Evolutionary conservation across 2,797 vertebrate genomes (phyloP).

Genomic region (Synaphobranchus kaupii): DNA sequence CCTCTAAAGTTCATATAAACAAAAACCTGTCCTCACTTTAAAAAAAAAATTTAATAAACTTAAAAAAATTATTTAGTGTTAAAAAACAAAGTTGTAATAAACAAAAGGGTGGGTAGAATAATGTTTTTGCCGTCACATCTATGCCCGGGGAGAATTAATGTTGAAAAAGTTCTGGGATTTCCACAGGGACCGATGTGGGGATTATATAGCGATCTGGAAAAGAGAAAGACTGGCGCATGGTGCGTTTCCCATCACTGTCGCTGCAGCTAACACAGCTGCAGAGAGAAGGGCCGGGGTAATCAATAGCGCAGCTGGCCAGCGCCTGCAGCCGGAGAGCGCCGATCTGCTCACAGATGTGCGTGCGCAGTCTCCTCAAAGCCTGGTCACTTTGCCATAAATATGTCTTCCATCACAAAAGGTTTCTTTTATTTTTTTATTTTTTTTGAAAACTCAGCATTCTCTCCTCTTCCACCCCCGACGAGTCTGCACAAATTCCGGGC

Average conservation of each 20-base stretch:
- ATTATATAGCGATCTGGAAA: not conserved
- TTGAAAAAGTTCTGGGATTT: not conserved
- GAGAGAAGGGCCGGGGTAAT: slow-evolving; percentile 51
- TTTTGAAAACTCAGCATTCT: slow-evolving; percentile 22
- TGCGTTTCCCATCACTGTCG: not conserved
- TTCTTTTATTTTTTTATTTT: not conserved
- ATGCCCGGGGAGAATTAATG: not conserved
- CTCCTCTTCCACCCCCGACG: not conserved
- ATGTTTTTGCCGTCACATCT: not conserved
- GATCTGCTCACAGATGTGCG: not conserved
- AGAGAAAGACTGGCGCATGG: not conserved
- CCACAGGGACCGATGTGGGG: not conserved
- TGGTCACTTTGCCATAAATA: slow-evolving; percentile 18
- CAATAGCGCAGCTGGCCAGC: slow-evolving; percentile 45
- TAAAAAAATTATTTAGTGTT: not conserved
- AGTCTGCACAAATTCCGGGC: slow-evolving; percentile 13
- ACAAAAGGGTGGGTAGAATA: not conserved
- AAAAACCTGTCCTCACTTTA: not conserved
- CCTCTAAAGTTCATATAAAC: not conserved
- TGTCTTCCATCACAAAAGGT: slow-evolving; percentile 17
- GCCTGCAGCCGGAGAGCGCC: not conserved
- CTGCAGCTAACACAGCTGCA: slow-evolving; percentile 59
- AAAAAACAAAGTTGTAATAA: slow-evolving; percentile 13
- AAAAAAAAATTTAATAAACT: not conserved
- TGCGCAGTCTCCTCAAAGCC: not conserved